Base-by-base conservation (phyloP, 2,888 invertebrate species). In the Drosophila nigricruria region DNA sequence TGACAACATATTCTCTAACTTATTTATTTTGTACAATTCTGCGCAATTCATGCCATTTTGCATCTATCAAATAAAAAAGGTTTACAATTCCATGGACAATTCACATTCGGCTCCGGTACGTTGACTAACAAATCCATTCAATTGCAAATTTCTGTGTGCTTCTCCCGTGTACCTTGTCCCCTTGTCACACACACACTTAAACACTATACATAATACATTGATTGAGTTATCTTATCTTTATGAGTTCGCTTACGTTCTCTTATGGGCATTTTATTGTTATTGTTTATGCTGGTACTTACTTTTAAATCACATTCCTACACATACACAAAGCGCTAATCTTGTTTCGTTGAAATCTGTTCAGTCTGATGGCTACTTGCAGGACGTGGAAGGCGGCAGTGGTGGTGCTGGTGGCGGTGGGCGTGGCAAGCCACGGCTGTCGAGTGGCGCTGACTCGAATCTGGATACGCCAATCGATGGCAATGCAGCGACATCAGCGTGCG, bases 71-170 rank as follows among this genome's bases (percentile, higher is more conserved):
- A 92, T 36, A 36, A 58, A 94, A 47, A 58, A 94, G 94, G 94
- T 95, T 93, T 95, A 95, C 94, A 95, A 95, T 94, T 95, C 95
- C 90, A 94, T 95, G 94, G 95, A 95, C 92, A 94, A 94, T 92
- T 85, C 86, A 93, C 93, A 90, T 92, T 93, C 89, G 92, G 93
- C 89, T 93, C 93, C 93, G 94, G 94, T 94, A 94, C 92, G 94
- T 94, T 93, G 81, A 70, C 43, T 61, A 65, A 50, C n/a, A 70
- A 59, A 56, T 72, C 40, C 53, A 47, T 65, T 58, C 34, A 62
- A 67, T 61, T 38, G 20, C 12, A 38, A 47, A 54, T 65, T 65
- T 60, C 25, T 59, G 50, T 63, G 53, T 57, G 45, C 47, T 64
- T 75, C 42, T 63, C 18, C 27, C 36, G 20, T 23, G 58, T 20